Evolutionary conservation across 2,113 vertebrate species (phyloP).

Genomic region (Terrapene triunguis): DNA sequence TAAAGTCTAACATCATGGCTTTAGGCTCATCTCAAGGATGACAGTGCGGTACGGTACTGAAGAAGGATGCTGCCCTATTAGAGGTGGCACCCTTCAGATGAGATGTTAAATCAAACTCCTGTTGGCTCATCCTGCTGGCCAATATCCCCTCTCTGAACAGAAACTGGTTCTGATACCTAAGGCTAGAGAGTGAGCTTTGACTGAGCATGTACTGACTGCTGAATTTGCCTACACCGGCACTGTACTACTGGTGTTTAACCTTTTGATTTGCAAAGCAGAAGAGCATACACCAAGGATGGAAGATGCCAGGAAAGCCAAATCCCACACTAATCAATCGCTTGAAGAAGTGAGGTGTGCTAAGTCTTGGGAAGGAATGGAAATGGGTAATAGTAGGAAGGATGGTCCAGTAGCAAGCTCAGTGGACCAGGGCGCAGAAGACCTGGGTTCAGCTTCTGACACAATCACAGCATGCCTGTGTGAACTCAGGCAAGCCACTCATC

Average conservation of each 20-base stretch:
- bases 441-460: not conserved
- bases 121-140: not conserved
- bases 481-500: not conserved
- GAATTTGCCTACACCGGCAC: not conserved
- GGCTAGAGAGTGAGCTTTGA: not conserved
- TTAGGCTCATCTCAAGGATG: not conserved
- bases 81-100: not conserved
- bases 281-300: not conserved
- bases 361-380: not conserved
- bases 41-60: not conserved
- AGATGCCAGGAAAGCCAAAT: conserved; percentile 24
- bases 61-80: not conserved
- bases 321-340: not conserved
- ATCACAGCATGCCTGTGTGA: not conserved
- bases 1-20: not conserved
- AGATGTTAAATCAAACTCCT: not conserved
- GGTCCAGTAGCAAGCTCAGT: not conserved
- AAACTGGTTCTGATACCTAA: not conserved
- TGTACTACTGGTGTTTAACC: not conserved
- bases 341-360: not conserved
- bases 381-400: not conserved
- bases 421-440: not conserved
- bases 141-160: not conserved
- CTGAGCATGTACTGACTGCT: not conserved
- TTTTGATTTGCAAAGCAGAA: conserved; percentile 15